A percentile compares a stretch with the other conserved stretches of the same genome.
phyloP scores from a whole-genome alignment of 1,140 invertebrate genomes.

The Caerostris extrusa region DNA sequence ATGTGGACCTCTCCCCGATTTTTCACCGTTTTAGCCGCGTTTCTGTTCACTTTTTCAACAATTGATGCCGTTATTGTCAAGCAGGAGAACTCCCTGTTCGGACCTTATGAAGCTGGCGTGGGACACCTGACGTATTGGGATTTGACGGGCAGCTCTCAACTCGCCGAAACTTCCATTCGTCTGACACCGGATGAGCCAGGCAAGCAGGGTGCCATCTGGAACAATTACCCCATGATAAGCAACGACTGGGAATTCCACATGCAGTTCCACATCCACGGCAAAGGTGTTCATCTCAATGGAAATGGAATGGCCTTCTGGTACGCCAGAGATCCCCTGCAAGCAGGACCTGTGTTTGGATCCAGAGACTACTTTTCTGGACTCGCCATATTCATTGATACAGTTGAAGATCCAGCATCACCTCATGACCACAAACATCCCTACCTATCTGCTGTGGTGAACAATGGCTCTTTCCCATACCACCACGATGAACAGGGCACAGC shows the following conservation, averaged over 20 bases:
- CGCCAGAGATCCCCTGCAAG: conserved; percentile 88
- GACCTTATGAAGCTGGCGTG: conserved; percentile 94
- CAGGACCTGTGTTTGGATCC: conserved; percentile 95
- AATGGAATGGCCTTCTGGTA: conserved; percentile 99
- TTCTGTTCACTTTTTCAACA: not conserved
- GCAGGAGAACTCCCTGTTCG: conserved; percentile 95
- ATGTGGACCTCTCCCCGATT: conserved; percentile 32
- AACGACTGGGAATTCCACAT: conserved; percentile 98
- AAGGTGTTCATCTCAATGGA: conserved; percentile 96
- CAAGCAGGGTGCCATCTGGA: conserved; percentile 96
- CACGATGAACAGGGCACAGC: conserved; percentile 94
- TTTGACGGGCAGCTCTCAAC: conserved; percentile 95
- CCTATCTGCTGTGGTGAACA: conserved; percentile 98
- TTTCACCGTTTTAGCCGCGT: not conserved
- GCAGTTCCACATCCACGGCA: conserved; percentile 97
- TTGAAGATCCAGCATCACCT: not conserved
- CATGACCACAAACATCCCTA: conserved; percentile 94
- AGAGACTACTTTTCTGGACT: conserved; percentile 96
- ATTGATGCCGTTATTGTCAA: conserved; percentile 82
- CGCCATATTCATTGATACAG: conserved; percentile 97
- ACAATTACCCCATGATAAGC: conserved; percentile 88
- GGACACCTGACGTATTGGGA: conserved; percentile 97
- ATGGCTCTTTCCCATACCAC: conserved; percentile 96
- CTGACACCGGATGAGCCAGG: conserved; percentile 96
- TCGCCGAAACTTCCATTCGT: conserved; percentile 95